Evolutionary conservation across 2,888 invertebrate genomes (phyloP).

Genomic region (Bombyx huttoni): DNA sequence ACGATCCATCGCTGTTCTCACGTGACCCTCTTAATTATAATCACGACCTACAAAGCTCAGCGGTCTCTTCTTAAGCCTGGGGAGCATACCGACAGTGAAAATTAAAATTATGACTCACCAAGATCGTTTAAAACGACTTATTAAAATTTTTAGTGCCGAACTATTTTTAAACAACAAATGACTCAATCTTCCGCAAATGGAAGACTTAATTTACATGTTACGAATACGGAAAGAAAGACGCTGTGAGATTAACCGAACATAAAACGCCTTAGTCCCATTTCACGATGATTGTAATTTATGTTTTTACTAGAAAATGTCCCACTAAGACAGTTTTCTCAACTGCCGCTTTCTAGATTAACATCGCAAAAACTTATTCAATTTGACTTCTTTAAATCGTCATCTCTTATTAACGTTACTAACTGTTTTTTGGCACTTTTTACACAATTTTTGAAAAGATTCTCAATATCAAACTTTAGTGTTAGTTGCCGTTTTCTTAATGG

Average conservation of each 20-base stretch:
- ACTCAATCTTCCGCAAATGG: not conserved
- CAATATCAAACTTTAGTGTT: not conserved
- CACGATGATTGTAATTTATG: not conserved
- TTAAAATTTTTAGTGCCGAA: not conserved
- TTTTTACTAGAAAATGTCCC: not conserved
- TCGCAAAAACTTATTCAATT: not conserved
- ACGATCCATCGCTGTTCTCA: conserved; percentile 34
- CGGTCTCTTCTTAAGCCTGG: not conserved
- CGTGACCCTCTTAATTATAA: conserved; percentile 58
- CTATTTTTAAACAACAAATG: not conserved
- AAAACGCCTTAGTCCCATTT: not conserved
- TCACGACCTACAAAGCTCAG: conserved; percentile 15
- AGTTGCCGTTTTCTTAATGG: not conserved
- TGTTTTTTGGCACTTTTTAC: not conserved
- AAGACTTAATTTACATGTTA: not conserved
- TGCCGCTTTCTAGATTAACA: not conserved
- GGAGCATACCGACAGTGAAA: not conserved
- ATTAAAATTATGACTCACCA: not conserved
- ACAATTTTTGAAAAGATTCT: not conserved
- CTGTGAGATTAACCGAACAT: not conserved
- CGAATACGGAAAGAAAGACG: not conserved
- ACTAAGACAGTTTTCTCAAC: not conserved
- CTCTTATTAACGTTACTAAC: not conserved
- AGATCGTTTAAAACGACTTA: not conserved
- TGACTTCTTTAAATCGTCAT: not conserved